A percentile compares a stretch with the other conserved stretches of the same genome.
Conservation (phyloP, 2,113 vertebrate species). For the Ornithorhynchus anatinus region DNA sequence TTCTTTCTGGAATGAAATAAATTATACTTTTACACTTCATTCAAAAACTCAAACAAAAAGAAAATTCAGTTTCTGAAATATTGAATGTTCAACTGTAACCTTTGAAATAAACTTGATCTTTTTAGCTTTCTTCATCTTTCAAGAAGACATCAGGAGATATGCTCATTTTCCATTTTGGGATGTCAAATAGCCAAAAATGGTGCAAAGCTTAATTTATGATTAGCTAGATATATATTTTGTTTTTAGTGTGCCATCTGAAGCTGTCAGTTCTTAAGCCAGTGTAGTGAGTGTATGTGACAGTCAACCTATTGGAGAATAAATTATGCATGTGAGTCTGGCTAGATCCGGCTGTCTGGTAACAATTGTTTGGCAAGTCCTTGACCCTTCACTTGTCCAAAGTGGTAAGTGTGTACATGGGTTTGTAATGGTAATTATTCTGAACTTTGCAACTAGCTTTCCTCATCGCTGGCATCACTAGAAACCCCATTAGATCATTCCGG, state of each 20-base stretch:
- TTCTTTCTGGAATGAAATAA: too few relatives aligned
- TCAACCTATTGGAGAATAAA: background rate
- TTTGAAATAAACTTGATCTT: constrained; percentile 33
- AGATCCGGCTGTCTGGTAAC: background rate
- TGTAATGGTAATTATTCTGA: constrained; percentile 7
- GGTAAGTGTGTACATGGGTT: background rate
- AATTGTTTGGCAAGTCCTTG: background rate
- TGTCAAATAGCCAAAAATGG: constrained; percentile 34
- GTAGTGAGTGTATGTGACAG: constrained; percentile 11
- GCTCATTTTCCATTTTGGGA: constrained; percentile 28
- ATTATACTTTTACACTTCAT: too few relatives aligned
- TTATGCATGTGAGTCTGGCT: background rate
- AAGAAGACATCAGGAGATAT: constrained; percentile 47
- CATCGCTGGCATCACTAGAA: background rate
- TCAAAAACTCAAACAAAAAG: too few relatives aligned
- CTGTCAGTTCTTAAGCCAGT: constrained; percentile 17
- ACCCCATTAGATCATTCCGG: background rate
- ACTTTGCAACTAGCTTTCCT: background rate
- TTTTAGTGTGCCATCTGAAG: constrained; percentile 46
- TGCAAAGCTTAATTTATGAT: constrained; percentile 27
- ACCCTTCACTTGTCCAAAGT: constrained; percentile 12
- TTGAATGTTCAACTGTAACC: background rate
- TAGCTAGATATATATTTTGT: constrained; percentile 40
- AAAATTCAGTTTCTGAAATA: too few relatives aligned
- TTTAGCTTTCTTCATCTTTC: constrained; percentile 31